phyloP scores from a whole-genome alignment of 2,888 invertebrate genomes.

The Azorinus chamasolen region DNA sequence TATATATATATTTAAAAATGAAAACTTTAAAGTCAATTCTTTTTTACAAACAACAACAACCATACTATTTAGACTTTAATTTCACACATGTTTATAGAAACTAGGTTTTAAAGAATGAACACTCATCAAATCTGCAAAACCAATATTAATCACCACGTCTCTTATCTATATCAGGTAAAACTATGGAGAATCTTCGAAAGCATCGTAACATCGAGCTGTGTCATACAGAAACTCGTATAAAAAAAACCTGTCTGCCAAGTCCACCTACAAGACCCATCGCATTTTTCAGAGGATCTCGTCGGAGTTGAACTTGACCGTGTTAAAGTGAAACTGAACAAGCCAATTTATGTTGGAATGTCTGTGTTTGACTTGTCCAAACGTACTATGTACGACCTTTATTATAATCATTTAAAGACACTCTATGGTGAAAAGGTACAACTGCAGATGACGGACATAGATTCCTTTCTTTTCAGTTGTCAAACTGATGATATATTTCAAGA shows the following conservation, averaged over 20 bases:
- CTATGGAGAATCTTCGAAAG: constrained; percentile 86
- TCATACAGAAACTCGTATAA: constrained; percentile 27
- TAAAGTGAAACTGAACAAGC: constrained; percentile 80
- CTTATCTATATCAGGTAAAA: constrained; percentile 85
- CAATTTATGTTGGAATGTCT: constrained; percentile 84
- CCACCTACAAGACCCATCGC: constrained; percentile 51
- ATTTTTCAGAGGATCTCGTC: constrained; percentile 84
- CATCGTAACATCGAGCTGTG: constrained; percentile 76
- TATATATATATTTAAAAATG: too few species aligned
- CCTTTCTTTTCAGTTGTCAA: constrained; percentile 41
- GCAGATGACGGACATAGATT: constrained; percentile 44
- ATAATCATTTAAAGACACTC: constrained; percentile 76
- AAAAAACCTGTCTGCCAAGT: constrained; percentile 42
- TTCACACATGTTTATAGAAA: too few species aligned
- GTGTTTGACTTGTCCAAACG: constrained; percentile 86
- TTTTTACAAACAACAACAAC: too few species aligned
- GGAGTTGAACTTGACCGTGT: constrained; percentile 76
- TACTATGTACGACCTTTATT: constrained; percentile 84
- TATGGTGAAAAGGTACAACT: constrained; percentile 61
- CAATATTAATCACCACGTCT: too few species aligned
- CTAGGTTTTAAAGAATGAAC: too few species aligned
- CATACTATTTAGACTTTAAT: too few species aligned
- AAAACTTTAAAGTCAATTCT: too few species aligned
- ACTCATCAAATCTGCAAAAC: too few species aligned
- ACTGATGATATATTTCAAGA: constrained; percentile 40